Percentiles rank a stretch among this genome's conserved stretches.
phyloP scores from a whole-genome alignment of 2,113 vertebrate species.

The Clarias macrocephalus region DNA sequence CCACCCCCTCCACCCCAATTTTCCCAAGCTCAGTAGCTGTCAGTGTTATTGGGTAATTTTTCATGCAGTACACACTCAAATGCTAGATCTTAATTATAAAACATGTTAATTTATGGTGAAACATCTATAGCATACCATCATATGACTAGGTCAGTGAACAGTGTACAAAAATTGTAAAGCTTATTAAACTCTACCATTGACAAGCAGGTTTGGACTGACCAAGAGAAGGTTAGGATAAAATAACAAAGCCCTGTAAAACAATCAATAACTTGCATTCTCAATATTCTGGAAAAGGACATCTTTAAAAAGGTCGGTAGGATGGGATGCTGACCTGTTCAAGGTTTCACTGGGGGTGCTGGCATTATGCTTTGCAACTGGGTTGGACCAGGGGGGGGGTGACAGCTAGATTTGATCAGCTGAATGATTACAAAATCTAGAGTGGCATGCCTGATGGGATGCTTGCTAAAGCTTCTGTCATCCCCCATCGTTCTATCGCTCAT shows the following conservation, averaged over 20 bases:
- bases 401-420: slow-evolving; percentile 56
- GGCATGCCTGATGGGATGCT: slow-evolving; percentile 20
- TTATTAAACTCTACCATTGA: slow-evolving; percentile 62
- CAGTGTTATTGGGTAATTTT: slow-evolving; percentile 71
- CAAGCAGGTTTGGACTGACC: slow-evolving; percentile 60
- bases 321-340: slow-evolving; percentile 53
- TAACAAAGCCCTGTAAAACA: slow-evolving; percentile 58
- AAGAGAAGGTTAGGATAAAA: slow-evolving; percentile 64
- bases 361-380: slow-evolving; percentile 20
- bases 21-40: slow-evolving; percentile 65
- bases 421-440: slow-evolving; percentile 46
- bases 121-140: slow-evolving; percentile 31
- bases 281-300: slow-evolving; percentile 59
- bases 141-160: slow-evolving; percentile 36
- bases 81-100: slow-evolving; percentile 54
- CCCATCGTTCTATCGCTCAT: slow-evolving; percentile 9
- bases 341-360: slow-evolving; percentile 52
- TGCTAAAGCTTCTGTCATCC: slow-evolving; percentile 23
- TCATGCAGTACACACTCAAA: slow-evolving; percentile 71
- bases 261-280: slow-evolving; percentile 65
- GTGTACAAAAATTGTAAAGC: slow-evolving; percentile 51
- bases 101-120: slow-evolving; percentile 57
- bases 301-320: slow-evolving; percentile 61
- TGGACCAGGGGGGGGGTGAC: slow-evolving; percentile 54
- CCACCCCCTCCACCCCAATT: slow-evolving; percentile 32